Percentiles rank a stretch among this genome's conserved stretches.
Conservation (phyloP, 2,113 vertebrate genomes). For the Ornithorhynchus anatinus region DNA sequence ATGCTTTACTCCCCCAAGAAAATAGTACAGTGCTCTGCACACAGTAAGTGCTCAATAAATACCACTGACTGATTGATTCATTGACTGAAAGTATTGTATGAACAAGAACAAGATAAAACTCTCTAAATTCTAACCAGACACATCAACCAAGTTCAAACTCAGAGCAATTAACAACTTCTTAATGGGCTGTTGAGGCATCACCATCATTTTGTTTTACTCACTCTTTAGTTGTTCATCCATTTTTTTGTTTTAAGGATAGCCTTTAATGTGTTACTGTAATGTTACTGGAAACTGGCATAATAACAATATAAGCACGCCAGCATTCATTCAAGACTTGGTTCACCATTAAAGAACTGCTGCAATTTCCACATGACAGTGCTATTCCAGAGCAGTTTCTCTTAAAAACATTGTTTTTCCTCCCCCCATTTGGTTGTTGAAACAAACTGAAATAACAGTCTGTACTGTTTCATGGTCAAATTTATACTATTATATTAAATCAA, state of each 20-base stretch:
- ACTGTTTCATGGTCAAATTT: no score
- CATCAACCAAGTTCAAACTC: no score
- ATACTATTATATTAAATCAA: no score
- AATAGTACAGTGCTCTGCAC: no score
- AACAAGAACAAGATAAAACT: no score
- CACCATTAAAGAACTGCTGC: slow-evolving; percentile 3
- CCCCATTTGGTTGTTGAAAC: not conserved
- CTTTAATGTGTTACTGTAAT: not conserved
- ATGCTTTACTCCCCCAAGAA: no score
- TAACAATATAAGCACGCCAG: slow-evolving; percentile 9
- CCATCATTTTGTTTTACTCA: not conserved
- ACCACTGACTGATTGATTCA: no score
- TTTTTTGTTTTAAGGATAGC: slow-evolving; percentile 12
- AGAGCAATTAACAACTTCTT: no score
- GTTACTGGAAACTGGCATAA: slow-evolving; percentile 8
- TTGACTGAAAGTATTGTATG: no score
- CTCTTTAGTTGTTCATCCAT: not conserved
- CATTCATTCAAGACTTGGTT: not conserved
- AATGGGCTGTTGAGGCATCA: no score
- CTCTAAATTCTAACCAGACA: no score
- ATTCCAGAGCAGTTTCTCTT: not conserved
- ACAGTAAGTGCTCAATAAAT: no score
- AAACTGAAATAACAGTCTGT: not conserved
- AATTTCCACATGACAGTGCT: slow-evolving; percentile 6
- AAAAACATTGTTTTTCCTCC: slow-evolving; percentile 5